These are phyloP conservation scores for Cyrtonyx montezumae DNA, from an alignment of 2,113 vertebrate species.

Conservation along the genomic window DNA sequence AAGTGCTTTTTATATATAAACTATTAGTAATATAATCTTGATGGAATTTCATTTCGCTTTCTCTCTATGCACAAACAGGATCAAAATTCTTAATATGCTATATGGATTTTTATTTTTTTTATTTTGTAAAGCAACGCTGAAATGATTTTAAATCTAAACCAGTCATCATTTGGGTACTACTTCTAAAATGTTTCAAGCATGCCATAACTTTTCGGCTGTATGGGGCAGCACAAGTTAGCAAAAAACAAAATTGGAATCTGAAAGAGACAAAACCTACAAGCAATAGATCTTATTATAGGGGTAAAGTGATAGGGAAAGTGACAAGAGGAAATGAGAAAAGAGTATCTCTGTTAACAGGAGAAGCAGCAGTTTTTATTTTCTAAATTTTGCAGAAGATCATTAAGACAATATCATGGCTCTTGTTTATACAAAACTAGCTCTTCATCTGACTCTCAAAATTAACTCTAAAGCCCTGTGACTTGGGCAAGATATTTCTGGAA, in stretches of 20 bases:
- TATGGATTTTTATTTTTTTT: neutral
- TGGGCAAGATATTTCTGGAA: slow-evolving; percentile 41
- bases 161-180: neutral
- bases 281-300: neutral
- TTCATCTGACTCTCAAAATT: neutral
- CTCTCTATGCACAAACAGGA: neutral
- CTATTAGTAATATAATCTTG: neutral
- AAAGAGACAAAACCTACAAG: neutral
- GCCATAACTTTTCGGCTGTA: neutral
- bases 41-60: neutral
- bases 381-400: neutral
- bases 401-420: neutral
- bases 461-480: slow-evolving; percentile 1
- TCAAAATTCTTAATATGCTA: neutral
- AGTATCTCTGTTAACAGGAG: neutral
- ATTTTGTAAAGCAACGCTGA: neutral
- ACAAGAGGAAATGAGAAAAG: neutral
- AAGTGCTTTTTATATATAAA: neutral
- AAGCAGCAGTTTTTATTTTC: neutral
- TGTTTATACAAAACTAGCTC: slow-evolving; percentile 23
- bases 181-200: neutral
- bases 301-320: neutral
- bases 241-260: neutral
- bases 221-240: neutral
- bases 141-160: neutral